phyloP scores from a whole-genome alignment of 2,888 invertebrate genomes.

The Amorpha juglandis region DNA sequence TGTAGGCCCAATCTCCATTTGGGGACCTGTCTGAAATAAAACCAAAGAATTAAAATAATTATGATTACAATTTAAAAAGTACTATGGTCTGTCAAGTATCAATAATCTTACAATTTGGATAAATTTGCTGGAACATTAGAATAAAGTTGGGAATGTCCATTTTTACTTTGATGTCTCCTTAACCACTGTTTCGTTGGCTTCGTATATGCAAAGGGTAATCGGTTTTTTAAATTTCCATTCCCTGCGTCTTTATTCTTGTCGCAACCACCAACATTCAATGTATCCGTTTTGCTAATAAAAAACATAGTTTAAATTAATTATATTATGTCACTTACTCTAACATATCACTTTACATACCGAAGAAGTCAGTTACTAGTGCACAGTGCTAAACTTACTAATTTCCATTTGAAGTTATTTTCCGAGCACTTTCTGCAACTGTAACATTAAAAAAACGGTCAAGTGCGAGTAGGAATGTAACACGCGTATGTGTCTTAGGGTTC shows the following conservation, averaged over 20 bases:
- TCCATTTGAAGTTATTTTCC: background rate
- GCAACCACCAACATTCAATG: background rate
- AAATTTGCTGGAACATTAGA: slow-evolving; percentile 49
- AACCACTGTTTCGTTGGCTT: slow-evolving; percentile 66
- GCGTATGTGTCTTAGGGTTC: no score
- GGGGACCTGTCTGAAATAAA: slow-evolving; percentile 54
- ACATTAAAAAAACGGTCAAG: background rate
- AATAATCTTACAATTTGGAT: slow-evolving; percentile 57
- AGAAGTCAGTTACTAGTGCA: background rate
- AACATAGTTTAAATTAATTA: background rate
- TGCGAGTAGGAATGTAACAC: no score
- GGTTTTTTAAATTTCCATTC: background rate
- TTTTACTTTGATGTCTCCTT: slow-evolving; percentile 44
- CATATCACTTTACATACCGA: background rate
- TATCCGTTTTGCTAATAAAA: background rate
- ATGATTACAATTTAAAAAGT: background rate
- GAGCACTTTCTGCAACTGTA: background rate
- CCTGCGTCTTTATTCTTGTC: background rate
- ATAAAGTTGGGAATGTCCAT: slow-evolving; percentile 24
- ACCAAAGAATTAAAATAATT: slow-evolving; percentile 20
- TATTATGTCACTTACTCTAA: no score
- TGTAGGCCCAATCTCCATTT: slow-evolving; percentile 51
- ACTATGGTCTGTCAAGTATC: no score
- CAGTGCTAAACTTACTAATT: background rate
- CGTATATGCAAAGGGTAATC: slow-evolving; percentile 27